These are phyloP conservation scores for Perithous albicinctus DNA, from an alignment of 2,888 invertebrate species.

Conservation along the genomic window DNA sequence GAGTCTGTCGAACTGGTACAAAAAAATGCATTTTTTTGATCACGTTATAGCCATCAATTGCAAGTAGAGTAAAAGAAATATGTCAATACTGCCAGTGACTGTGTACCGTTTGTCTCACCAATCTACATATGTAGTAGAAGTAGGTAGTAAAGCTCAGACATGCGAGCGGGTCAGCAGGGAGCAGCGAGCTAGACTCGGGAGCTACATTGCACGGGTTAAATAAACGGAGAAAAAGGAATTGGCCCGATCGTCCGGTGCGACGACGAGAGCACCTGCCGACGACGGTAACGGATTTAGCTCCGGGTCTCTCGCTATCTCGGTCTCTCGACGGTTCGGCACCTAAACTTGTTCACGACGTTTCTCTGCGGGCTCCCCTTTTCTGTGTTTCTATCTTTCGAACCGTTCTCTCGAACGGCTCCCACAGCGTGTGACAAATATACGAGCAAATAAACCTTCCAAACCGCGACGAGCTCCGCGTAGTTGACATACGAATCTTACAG, in stretches of 20 bases:
- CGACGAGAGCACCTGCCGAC: slow-evolving; percentile 60
- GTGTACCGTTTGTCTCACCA: background rate
- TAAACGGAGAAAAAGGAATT: slow-evolving; percentile 55
- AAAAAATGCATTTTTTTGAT: too few relatives aligned
- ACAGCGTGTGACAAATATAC: slow-evolving; percentile 29
- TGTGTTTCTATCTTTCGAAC: slow-evolving; percentile 11
- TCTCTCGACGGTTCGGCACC: slow-evolving; percentile 28
- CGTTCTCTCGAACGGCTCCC: background rate
- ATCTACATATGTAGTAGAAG: background rate
- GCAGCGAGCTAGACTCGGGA: background rate
- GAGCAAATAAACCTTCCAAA: slow-evolving; percentile 22
- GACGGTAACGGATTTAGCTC: slow-evolving; percentile 60
- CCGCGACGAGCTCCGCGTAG: background rate
- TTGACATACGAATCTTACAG: slow-evolving; percentile 1
- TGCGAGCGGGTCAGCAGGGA: slow-evolving; percentile 9
- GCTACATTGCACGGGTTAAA: slow-evolving; percentile 21
- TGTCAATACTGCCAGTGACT: background rate
- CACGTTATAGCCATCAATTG: too few relatives aligned
- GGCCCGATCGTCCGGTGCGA: slow-evolving; percentile 49
- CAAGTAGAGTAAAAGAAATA: background rate
- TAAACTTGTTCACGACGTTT: slow-evolving; percentile 28
- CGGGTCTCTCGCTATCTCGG: slow-evolving; percentile 27
- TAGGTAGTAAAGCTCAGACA: slow-evolving; percentile 1
- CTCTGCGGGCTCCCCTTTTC: slow-evolving; percentile 21
- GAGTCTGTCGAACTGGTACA: too few relatives aligned